Evolutionary conservation across 2,113 vertebrate genomes (phyloP).

Genomic region (Scatophagus argus): DNA sequence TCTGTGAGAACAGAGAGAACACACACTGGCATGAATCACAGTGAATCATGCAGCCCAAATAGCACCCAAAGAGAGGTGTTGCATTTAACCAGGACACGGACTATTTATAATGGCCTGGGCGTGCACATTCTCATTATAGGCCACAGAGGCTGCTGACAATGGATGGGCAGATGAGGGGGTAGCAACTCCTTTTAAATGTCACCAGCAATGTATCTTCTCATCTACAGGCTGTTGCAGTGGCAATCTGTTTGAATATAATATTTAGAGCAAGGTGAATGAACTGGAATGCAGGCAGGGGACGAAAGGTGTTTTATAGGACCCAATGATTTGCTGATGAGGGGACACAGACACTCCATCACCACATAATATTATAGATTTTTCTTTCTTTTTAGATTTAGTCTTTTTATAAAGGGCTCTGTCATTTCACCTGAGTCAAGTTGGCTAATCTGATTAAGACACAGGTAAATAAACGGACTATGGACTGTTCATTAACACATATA

Average conservation of each 20-base stretch:
- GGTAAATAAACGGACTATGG: no score
- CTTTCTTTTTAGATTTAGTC: constrained; percentile 12
- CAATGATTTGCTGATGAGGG: constrained; percentile 35
- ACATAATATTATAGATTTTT: constrained; percentile 18
- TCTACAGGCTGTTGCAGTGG: constrained; percentile 40
- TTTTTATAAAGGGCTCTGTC: background rate
- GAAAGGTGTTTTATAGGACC: constrained; percentile 6
- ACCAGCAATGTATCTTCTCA: constrained; percentile 69
- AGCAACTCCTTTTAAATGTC: constrained; percentile 77
- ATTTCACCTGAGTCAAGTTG: constrained; percentile 11
- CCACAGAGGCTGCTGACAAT: constrained; percentile 72
- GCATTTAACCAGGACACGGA: constrained; percentile 78
- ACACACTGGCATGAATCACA: constrained; percentile 79
- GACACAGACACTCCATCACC: constrained; percentile 1
- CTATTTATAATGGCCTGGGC: constrained; percentile 82
- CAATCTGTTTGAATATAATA: constrained; percentile 49
- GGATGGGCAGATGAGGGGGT: constrained; percentile 70
- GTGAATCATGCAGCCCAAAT: constrained; percentile 81
- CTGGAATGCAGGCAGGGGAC: constrained; percentile 10
- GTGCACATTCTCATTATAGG: constrained; percentile 78
- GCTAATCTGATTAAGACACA: background rate
- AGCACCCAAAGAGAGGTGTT: constrained; percentile 81
- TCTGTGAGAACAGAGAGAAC: constrained; percentile 76
- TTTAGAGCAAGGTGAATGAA: constrained; percentile 54
- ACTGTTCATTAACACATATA: background rate